phyloP scores from a whole-genome alignment of 1,140 invertebrate genomes.

The Himalopsyche phryganea region DNA sequence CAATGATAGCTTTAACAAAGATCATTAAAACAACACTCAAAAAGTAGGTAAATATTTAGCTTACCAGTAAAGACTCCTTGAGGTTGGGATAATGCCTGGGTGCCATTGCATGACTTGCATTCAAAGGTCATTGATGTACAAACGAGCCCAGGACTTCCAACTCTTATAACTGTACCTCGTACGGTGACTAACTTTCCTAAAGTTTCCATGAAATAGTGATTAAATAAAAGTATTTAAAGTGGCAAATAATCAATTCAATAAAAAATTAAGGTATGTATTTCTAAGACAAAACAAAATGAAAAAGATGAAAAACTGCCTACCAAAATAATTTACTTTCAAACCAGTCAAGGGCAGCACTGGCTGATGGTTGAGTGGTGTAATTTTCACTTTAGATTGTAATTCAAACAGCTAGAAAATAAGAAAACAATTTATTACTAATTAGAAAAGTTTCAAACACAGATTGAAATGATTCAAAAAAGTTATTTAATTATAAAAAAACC shows the following conservation, averaged over 20 bases:
- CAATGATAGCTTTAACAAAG: too few species aligned
- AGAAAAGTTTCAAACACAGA: too few species aligned
- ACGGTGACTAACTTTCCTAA: constrained; percentile 79
- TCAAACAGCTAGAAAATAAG: constrained; percentile 47
- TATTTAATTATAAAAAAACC: too few species aligned
- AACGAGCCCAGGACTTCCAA: constrained; percentile 70
- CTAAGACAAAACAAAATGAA: too few species aligned
- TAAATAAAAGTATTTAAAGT: too few species aligned
- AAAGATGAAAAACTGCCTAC: too few species aligned
- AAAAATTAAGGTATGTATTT: too few species aligned
- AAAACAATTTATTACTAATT: neutral
- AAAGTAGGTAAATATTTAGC: too few species aligned
- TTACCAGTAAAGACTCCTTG: constrained; percentile 59
- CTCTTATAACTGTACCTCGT: constrained; percentile 81
- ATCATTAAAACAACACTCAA: too few species aligned
- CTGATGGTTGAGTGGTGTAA: constrained; percentile 68
- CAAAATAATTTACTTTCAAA: constrained; percentile 76
- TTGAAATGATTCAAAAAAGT: too few species aligned
- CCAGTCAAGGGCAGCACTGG: constrained; percentile 65
- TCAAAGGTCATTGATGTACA: constrained; percentile 78
- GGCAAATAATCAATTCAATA: too few species aligned
- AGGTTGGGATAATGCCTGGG: constrained; percentile 59
- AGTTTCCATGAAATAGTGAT: constrained; percentile 36
- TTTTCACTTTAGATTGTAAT: constrained; percentile 49
- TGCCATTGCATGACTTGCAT: constrained; percentile 65